A percentile compares a stretch with the other conserved stretches of the same genome.
These are phyloP conservation scores for Agrotis ipsilon DNA, from an alignment of 2,888 invertebrate genomes.

Conservation along the genomic window DNA sequence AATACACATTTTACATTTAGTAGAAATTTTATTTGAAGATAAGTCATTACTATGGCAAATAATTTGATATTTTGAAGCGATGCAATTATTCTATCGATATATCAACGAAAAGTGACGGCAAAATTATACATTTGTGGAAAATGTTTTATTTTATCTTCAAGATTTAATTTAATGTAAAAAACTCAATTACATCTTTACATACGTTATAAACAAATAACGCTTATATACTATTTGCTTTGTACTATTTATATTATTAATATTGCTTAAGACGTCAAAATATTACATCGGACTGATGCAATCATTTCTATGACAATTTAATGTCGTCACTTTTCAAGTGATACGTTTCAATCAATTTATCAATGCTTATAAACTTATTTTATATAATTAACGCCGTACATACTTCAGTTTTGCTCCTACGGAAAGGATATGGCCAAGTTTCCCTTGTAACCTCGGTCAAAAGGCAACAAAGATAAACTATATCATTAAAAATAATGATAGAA, in stretches of 20 bases:
- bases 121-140: no score
- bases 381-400: no score
- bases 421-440: no score
- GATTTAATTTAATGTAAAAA: no score
- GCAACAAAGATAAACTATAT: no score
- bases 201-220: neutral
- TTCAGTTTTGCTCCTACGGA: no score
- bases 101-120: conserved; percentile 5
- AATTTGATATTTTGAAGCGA: neutral
- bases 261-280: neutral
- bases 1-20: no score
- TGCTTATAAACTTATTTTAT: conserved; percentile 1
- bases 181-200: no score
- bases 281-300: neutral
- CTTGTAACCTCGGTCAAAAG: no score
- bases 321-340: neutral
- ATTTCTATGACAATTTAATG: neutral
- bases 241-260: conserved; percentile 2
- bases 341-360: conserved; percentile 26
- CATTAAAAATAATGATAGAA: no score
- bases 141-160: no score
- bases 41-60: neutral
- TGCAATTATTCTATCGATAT: conserved; percentile 15
- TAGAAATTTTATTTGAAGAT: no score
- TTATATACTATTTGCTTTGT: neutral